Evolutionary conservation across 2,797 vertebrate species (phyloP).

Genomic region (Hafferia zeledoni): DNA sequence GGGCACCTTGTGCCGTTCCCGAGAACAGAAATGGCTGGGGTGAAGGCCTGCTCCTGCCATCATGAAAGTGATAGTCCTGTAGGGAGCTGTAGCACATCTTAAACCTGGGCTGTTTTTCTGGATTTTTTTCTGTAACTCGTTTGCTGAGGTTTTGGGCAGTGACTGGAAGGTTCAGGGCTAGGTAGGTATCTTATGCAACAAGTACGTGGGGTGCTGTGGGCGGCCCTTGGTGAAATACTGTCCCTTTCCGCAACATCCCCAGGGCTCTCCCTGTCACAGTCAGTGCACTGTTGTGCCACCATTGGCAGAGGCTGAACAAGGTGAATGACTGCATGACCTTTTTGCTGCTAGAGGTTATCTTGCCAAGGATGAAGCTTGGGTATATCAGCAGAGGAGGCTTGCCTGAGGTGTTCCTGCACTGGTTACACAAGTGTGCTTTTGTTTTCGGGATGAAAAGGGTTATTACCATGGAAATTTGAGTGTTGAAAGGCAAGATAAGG

Average conservation of each 20-base stretch:
- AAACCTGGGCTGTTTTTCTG: neutral
- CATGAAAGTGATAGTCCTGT: accelerated
- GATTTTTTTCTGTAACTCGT: neutral
- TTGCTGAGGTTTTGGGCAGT: neutral
- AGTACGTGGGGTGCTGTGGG: neutral
- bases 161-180: neutral
- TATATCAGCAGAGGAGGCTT: neutral
- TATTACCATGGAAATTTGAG: neutral
- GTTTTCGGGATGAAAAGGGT: neutral
- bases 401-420: neutral
- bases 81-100: neutral
- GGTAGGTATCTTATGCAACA: neutral
- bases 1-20: neutral
- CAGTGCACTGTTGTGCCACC: neutral
- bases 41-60: neutral
- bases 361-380: neutral
- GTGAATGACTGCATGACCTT: neutral
- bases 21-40: neutral
- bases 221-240: neutral
- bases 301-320: neutral
- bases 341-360: neutral
- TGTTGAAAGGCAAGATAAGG: neutral
- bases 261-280: neutral
- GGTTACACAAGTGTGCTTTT: neutral
- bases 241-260: neutral